Percentiles rank a stretch among this genome's conserved stretches.
Conservation (phyloP, 2,113 vertebrate species). For the Bufo gargarizans region DNA sequence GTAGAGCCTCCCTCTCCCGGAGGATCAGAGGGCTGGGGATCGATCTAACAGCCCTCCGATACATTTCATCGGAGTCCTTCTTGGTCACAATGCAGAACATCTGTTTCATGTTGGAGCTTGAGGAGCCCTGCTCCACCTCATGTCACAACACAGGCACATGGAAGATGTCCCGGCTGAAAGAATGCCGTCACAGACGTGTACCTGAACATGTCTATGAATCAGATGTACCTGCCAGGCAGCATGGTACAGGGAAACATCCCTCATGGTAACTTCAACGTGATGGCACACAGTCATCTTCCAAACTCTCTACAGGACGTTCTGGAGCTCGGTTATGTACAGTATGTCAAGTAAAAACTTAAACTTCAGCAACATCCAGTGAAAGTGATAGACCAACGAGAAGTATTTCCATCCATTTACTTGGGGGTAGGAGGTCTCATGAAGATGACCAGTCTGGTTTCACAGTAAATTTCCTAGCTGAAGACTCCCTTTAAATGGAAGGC, state of each 20-base stretch:
- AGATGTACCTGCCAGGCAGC: slow-evolving; percentile 20
- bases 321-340: not conserved
- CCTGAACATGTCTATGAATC: slow-evolving; percentile 24
- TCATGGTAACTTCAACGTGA: slow-evolving; percentile 43
- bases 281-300: slow-evolving; percentile 23
- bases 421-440: no score
- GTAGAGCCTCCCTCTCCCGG: slow-evolving; percentile 36
- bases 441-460: no score
- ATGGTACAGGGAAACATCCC: not conserved
- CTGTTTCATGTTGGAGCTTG: not conserved
- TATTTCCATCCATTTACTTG: not conserved
- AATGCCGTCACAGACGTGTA: not conserved
- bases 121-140: not conserved
- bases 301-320: not conserved
- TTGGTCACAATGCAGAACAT: slow-evolving; percentile 22
- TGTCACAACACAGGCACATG: not conserved
- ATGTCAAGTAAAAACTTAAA: not conserved
- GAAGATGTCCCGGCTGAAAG: not conserved
- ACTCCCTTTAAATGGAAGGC: no score
- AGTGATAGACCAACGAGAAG: not conserved
- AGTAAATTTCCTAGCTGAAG: no score
- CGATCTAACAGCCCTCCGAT: slow-evolving; percentile 4
- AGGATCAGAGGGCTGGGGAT: slow-evolving; percentile 23
- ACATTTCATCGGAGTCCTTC: slow-evolving; percentile 33
- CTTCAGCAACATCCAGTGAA: not conserved